Base-by-base conservation (phyloP, 2,113 vertebrate species). In the Paedocypris sp. region DNA sequence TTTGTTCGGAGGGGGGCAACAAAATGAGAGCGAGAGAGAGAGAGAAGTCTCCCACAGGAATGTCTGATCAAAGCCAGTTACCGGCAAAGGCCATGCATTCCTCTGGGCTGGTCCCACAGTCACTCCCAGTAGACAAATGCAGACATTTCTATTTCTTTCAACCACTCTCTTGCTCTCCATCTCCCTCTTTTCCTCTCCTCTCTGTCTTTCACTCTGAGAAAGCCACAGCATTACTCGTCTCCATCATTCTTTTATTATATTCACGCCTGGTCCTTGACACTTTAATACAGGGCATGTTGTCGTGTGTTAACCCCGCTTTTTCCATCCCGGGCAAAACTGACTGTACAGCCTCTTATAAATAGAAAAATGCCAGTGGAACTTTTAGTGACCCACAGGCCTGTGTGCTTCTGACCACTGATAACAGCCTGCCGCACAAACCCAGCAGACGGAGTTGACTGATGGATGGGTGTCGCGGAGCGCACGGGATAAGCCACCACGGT, bases 31-130 rank as follows among this genome's bases (percentile, higher is more conserved):
- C 51, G 8, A 45, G n/a, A 66, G 6, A 38, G 20, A 39, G 18
- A 82, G 80, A 69, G 73, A 84, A 87, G 82, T 83, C 85, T 85
- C 86, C 81, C 81, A 74, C 49, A 87, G 88, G 88, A 92, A 93
- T 90, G 89, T 77, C 68, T 76, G 77, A 89, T 88, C 89, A 91
- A 82, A 82, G 87, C 86, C 86, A 87, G 83, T 71, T 71, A 80
- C 86, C 81, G 76, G 82, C 87, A 82, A 79, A 84, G 86, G 85
- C 81, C 77, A 79, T 63, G 75, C 89, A 88, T 82, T 85, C 85
- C 86, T 76, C 64, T 76, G 71, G 63, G 74, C 80, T 77, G 80
- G n/a, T 73, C 72, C 87, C 81, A 79, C 77, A 81, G 81, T 86
- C 80, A 83, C 82, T 85, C 87, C 79, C 77, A 19, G 35, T 74